Evolutionary conservation across 2,797 vertebrate genomes (phyloP).

Genomic region (Spea hammondii): DNA sequence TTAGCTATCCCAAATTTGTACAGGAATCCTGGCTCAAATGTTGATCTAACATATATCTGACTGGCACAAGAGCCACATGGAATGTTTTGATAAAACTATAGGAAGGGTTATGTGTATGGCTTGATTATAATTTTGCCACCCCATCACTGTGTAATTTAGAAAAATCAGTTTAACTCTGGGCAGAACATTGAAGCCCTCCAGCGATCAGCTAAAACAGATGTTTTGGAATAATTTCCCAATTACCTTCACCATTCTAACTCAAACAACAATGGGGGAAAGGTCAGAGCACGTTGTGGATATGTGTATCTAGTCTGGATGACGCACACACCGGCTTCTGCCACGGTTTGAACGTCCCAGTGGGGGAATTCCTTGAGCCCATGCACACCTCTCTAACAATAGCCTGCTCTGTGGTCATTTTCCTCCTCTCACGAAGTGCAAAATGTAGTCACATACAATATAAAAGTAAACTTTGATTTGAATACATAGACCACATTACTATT

Average conservation of each 20-base stretch:
- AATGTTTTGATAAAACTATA: no score
- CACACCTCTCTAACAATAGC: slow-evolving; percentile 45
- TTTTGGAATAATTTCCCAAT: slow-evolving; percentile 12
- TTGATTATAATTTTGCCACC: no score
- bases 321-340: slow-evolving; percentile 42
- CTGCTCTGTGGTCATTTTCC: slow-evolving; percentile 33
- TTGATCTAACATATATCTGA: no score
- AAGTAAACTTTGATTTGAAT: background rate
- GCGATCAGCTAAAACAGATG: slow-evolving; percentile 5
- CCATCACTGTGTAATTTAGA: no score
- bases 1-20: no score
- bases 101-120: no score
- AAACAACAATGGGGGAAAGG: slow-evolving; percentile 48
- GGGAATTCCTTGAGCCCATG: slow-evolving; percentile 45
- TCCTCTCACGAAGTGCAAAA: slow-evolving; percentile 24
- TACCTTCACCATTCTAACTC: slow-evolving; percentile 21
- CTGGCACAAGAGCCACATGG: no score
- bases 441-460: background rate
- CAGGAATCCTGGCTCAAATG: no score
- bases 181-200: background rate
- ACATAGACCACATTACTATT: no score
- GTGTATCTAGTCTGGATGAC: slow-evolving; percentile 47
- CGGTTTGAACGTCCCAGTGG: slow-evolving; percentile 39
- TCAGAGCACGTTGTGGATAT: slow-evolving; percentile 31
- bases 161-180: no score